A percentile compares a stretch with the other conserved stretches of the same genome.
Evolutionary conservation across 2,797 vertebrate genomes (phyloP).

Genomic region (Myotis myotis): DNA sequence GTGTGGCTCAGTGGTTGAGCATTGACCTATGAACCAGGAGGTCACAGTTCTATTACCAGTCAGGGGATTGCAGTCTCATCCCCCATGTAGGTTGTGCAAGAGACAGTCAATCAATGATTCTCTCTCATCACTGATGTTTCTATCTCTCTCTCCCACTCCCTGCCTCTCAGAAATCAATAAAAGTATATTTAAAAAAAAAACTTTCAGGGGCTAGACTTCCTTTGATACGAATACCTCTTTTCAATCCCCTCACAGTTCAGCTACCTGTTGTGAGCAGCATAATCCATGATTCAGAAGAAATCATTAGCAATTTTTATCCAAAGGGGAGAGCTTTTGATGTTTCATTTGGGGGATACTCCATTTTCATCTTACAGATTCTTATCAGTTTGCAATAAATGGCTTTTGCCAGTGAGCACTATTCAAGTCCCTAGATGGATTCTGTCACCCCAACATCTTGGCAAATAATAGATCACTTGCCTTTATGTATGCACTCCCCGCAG

Average conservation of each 20-base stretch:
- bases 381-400: not conserved
- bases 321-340: not conserved
- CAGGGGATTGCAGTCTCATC: too few relatives aligned
- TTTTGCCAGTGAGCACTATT: not conserved
- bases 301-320: not conserved
- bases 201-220: not conserved
- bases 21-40: too few relatives aligned
- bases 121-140: too few relatives aligned
- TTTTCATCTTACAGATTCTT: slow-evolving; percentile 13
- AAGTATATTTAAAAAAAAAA: too few relatives aligned
- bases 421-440: not conserved
- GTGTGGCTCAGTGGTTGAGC: too few relatives aligned
- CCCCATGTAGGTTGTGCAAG: too few relatives aligned
- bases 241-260: not conserved
- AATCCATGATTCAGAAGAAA: not conserved
- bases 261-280: not conserved
- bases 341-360: not conserved
- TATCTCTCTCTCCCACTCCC: too few relatives aligned
- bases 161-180: too few relatives aligned
- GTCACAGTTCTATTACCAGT: too few relatives aligned
- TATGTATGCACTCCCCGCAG: not conserved
- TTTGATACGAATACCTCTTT: not conserved
- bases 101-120: too few relatives aligned
- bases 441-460: not conserved
- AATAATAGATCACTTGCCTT: not conserved